Conservation (phyloP, 2,888 invertebrate species). For the Aelia acuminata region DNA sequence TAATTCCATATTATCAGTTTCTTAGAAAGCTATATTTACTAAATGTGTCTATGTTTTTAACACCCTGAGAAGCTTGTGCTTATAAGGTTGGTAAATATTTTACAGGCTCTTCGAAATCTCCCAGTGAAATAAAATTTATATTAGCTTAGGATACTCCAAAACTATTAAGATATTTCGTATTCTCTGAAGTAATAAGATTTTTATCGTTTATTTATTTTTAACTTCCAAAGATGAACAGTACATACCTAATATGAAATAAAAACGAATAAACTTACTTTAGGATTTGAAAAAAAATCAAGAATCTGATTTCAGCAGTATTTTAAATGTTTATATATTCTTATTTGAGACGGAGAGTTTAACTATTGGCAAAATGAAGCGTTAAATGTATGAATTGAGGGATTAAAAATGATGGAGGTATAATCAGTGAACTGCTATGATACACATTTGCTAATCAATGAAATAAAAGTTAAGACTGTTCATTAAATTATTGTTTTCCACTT, state of each 20-base stretch:
- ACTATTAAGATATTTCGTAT: too few relatives aligned
- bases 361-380: neutral
- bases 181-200: too few relatives aligned
- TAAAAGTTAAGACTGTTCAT: neutral
- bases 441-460: neutral
- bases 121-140: neutral
- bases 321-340: too few relatives aligned
- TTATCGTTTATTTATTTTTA: too few relatives aligned
- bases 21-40: neutral
- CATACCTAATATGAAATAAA: too few relatives aligned
- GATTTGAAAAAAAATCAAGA: too few relatives aligned
- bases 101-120: neutral
- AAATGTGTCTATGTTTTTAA: neutral
- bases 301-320: too few relatives aligned
- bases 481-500: too few relatives aligned
- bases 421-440: neutral
- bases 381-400: too few relatives aligned
- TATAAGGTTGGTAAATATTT: neutral
- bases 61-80: neutral
- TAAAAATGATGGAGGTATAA: neutral
- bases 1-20: too few relatives aligned
- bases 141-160: neutral
- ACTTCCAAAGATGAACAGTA: too few relatives aligned
- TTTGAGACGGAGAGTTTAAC: neutral
- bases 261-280: too few relatives aligned